A percentile compares a stretch with the other conserved stretches of the same genome.
These are phyloP conservation scores for Zaprionus kolodkinae DNA, from an alignment of 1,140 invertebrate genomes.

Conservation along the genomic window DNA sequence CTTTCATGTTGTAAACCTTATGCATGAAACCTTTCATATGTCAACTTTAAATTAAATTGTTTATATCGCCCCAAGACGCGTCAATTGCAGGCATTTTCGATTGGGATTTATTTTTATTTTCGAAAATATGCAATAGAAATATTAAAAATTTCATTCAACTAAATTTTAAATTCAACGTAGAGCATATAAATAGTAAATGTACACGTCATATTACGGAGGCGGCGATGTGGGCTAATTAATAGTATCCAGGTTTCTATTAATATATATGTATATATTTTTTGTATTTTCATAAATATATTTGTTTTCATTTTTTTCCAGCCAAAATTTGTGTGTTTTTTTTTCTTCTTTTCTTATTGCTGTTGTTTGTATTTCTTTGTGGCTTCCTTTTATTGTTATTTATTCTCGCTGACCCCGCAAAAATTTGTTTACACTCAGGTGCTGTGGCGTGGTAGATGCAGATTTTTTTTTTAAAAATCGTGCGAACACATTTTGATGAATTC, in stretches of 20 bases:
- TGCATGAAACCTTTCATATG: no score
- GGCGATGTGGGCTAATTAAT: not conserved
- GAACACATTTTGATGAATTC: not conserved
- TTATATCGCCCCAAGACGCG: not conserved
- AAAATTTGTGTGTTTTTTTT: not conserved
- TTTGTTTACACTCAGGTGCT: not conserved
- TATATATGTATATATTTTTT: not conserved
- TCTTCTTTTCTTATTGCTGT: not conserved
- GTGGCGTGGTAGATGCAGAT: not conserved
- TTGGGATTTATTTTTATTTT: not conserved
- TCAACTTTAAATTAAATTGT: no score
- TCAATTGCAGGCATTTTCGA: not conserved
- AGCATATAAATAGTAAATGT: not conserved
- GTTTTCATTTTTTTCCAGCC: not conserved
- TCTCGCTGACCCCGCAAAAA: not conserved
- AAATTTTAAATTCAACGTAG: not conserved
- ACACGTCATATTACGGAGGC: not conserved
- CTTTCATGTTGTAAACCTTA: no score
- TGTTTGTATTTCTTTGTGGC: conserved; percentile 4
- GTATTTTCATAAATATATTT: not conserved
- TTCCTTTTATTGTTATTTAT: conserved; percentile 1
- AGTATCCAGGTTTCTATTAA: not conserved
- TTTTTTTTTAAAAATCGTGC: not conserved
- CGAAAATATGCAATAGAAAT: not conserved
- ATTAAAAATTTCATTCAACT: not conserved